Percentiles rank a stretch among this genome's conserved stretches.
phyloP scores from a whole-genome alignment of 2,797 vertebrate species.

The Sciurus carolinensis region DNA sequence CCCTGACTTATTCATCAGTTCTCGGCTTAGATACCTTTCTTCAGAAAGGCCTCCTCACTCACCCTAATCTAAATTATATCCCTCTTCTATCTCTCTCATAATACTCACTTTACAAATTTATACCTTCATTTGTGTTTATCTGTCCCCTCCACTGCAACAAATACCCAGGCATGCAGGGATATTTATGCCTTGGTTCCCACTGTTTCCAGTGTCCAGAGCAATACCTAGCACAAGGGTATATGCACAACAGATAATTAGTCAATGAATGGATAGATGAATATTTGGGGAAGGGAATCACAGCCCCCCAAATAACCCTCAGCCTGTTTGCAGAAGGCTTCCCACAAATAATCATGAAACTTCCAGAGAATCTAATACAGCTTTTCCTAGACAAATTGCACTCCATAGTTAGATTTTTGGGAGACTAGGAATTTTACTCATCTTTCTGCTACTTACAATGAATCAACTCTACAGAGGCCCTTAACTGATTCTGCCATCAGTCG shows the following conservation, averaged over 20 bases:
- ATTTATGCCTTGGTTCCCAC: background rate
- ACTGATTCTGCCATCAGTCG: background rate
- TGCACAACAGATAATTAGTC: background rate
- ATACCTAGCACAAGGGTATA: background rate
- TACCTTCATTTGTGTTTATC: background rate
- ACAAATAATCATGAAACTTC: background rate
- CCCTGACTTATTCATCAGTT: background rate
- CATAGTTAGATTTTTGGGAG: background rate
- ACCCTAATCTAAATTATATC: background rate
- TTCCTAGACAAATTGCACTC: background rate
- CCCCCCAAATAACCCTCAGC: background rate
- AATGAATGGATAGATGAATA: background rate
- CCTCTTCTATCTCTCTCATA: background rate
- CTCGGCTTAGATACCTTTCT: background rate
- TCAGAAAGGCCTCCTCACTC: background rate
- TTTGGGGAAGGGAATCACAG: background rate
- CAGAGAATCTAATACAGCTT: background rate
- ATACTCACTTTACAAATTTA: constrained; percentile 13
- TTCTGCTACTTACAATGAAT: background rate
- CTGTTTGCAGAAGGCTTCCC: background rate
- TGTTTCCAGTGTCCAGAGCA: background rate
- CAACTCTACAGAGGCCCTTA: background rate
- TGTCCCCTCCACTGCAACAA: background rate
- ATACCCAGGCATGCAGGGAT: background rate
- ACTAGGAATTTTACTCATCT: background rate